phyloP scores from a whole-genome alignment of 2,888 invertebrate species.

The Brachyopa scutellaris region DNA sequence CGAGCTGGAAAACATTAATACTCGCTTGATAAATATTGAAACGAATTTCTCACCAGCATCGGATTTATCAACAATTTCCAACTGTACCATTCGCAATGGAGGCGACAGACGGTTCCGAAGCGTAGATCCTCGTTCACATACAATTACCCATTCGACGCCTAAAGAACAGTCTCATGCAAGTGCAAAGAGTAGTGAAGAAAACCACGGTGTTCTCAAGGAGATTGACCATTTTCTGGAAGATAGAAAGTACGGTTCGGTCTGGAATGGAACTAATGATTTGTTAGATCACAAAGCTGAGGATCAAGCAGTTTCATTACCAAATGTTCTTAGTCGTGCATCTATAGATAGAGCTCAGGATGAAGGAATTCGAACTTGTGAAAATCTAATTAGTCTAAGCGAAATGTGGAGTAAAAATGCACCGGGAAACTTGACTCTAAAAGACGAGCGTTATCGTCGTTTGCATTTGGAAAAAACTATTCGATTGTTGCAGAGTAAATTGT shows the following conservation, averaged over 20 bases:
- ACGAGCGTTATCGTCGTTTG: constrained; percentile 89
- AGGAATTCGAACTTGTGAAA: constrained; percentile 36
- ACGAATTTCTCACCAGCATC: constrained; percentile 76
- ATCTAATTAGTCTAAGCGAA: constrained; percentile 80
- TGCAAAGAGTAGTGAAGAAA: constrained; percentile 9
- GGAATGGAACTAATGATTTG: constrained; percentile 64
- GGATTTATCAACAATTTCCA: constrained; percentile 79
- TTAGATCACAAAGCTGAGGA: constrained; percentile 33
- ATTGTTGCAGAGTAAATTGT: constrained; percentile 87
- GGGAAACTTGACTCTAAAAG: constrained; percentile 84
- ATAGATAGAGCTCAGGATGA: constrained; percentile 11
- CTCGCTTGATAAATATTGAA: constrained; percentile 77
- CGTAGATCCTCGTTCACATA: constrained; percentile 62
- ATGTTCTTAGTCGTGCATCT: constrained; percentile 67
- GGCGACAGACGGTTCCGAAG: constrained; percentile 52
- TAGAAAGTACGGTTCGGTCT: constrained; percentile 51
- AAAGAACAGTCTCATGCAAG: constrained; percentile 73
- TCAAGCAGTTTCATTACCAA: constrained; percentile 75
- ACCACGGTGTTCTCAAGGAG: constrained; percentile 77
- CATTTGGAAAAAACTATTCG: constrained; percentile 89
- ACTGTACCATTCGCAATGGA: constrained; percentile 76
- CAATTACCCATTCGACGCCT: constrained; percentile 79
- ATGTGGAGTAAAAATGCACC: constrained; percentile 80
- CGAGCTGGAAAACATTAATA: constrained; percentile 79
- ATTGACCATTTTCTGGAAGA: constrained; percentile 79